Base-by-base conservation (phyloP, 2,888 invertebrate genomes). In the Pterostichus madidus region DNA sequence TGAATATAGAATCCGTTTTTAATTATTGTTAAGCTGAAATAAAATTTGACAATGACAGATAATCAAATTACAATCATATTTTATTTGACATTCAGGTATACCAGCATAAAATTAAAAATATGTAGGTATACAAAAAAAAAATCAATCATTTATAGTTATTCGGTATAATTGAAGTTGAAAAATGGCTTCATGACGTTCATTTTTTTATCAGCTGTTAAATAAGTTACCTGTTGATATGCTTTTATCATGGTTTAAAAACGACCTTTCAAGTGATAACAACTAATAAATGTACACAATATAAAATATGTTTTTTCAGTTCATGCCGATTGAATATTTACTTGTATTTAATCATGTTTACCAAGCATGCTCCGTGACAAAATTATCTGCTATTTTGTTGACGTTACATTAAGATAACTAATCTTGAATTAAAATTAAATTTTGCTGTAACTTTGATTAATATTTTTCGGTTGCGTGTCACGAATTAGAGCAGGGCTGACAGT, bases 401-500 rank as follows among this genome's bases (percentile, higher is more conserved):
- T 39, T 7, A 8, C 6, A 39, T 1, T 39, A 3, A 49, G 49
- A 49, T 49, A 49, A 49, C 11, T 49, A 49, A 49, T 49, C 49
- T 10, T 49, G n/a, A 10, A 10, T 8, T 49, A 49, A 49, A 49
- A 8, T 49, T 49, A 49, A 10, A 44, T 44, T 49, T n/a, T 49
- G 11, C 6, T n/a, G 0, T 49, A 13, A 49, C n/a, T 49, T 59
- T 59, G 24, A 59, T 59, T 59, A 59, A 24, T 11, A n/a, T 59
- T 59, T 59, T 64, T 35, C n/a, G 64, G 32, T 35, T 15, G 64
- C 64, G 64, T 64, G 64, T 13, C 1, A 39, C 7, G 39, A 64
- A 64, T 64, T 32, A 39, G 64, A 32, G 13, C 64, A 35, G 13
- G 64, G 2, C 11, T 13, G 64, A 35, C 64, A 59, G 5, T 64